Evolutionary conservation across 2,113 vertebrate species (phyloP).

Genomic region (Oophaga pumilio): DNA sequence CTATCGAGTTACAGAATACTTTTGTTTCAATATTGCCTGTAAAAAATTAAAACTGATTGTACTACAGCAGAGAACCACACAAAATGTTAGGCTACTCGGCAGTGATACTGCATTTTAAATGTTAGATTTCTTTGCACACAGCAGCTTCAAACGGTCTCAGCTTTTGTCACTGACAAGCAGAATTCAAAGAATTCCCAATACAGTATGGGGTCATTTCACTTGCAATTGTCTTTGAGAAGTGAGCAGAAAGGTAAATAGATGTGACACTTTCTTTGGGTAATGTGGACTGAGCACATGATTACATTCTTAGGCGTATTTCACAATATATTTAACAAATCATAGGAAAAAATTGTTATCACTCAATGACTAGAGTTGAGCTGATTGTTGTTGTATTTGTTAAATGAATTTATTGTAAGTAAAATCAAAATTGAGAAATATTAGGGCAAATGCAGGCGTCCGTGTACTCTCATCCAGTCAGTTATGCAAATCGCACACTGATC

Average conservation of each 20-base stretch:
- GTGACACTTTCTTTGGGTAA: constrained; percentile 41
- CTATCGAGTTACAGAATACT: background rate
- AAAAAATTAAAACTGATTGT: background rate
- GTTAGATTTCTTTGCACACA: constrained; percentile 26
- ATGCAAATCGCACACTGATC: no score
- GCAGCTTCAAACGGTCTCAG: constrained; percentile 25
- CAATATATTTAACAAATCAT: background rate
- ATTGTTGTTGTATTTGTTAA: background rate
- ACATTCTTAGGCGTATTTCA: constrained; percentile 9
- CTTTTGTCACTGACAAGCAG: constrained; percentile 42
- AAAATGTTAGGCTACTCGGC: constrained; percentile 6
- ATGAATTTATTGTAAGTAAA: no score
- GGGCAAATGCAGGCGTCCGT: no score
- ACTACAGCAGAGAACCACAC: background rate
- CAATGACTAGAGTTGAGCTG: background rate
- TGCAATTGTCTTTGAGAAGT: constrained; percentile 57
- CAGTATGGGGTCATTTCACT: constrained; percentile 53
- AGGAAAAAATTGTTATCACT: background rate
- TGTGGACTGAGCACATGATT: background rate
- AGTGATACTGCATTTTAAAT: background rate
- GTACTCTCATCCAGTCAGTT: no score
- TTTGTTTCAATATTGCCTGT: background rate
- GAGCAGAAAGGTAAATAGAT: constrained; percentile 53
- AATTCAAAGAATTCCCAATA: constrained; percentile 51
- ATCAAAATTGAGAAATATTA: no score